A percentile compares a stretch with the other conserved stretches of the same genome.
These are phyloP conservation scores for Etia nguti DNA, from an alignment of 2,113 vertebrate species.

Conservation along the genomic window DNA sequence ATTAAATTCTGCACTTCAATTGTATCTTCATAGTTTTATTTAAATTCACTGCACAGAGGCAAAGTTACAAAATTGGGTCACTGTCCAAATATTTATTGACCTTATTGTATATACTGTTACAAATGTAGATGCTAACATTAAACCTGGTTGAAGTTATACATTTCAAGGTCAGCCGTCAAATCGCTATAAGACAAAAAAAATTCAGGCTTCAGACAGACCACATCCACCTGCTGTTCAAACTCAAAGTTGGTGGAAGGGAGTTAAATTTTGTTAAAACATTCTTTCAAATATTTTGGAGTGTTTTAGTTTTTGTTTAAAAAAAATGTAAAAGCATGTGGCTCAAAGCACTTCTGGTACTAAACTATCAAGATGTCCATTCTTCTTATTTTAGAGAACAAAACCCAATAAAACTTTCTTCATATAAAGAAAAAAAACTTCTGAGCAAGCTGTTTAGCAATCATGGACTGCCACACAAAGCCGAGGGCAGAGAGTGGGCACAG, in stretches of 20 bases:
- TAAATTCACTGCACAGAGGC: not conserved
- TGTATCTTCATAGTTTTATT: not conserved
- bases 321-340: not conserved
- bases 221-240: not conserved
- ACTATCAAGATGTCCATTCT: not conserved
- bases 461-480: not conserved
- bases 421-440: not conserved
- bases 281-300: not conserved
- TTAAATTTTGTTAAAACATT: not conserved
- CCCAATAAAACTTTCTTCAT: not conserved
- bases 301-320: not conserved
- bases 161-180: not conserved
- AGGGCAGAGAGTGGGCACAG: conserved; percentile 18
- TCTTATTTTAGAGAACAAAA: not conserved
- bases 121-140: not conserved
- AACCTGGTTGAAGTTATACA: not conserved
- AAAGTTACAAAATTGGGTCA: not conserved
- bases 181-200: not conserved
- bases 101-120: not conserved
- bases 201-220: not conserved
- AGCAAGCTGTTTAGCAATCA: conserved; percentile 25
- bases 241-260: not conserved
- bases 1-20: not conserved
- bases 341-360: not conserved
- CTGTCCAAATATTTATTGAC: not conserved